Base-by-base conservation (phyloP, 2,797 vertebrate genomes). In the Pempheris klunzingeri region DNA sequence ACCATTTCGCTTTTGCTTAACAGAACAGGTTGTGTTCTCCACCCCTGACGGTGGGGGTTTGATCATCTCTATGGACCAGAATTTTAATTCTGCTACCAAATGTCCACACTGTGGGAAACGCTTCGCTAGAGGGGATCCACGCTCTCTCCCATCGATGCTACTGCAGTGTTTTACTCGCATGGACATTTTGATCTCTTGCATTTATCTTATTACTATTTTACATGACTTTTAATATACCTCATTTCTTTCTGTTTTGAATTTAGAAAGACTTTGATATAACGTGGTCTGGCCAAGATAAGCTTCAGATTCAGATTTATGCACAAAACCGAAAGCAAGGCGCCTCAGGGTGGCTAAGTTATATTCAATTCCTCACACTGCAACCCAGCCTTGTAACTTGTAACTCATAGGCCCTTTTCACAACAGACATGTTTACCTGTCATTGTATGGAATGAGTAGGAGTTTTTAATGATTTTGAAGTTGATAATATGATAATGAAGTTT, bases 31-130 rank as follows among this genome's bases (percentile, higher is more conserved):
- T 72, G 70, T 58, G 64, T 49, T 79, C 50, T 53, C 52, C 26
- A 36, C 41, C 43, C 28, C 52, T 39, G 26, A 63, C 67, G 38
- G 44, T 1, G 12, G 55, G 46, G 47, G 46, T 61, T 11, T 72
- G 43, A 80, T 82, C 62, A 67, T 67, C 17, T 65, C 57, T 34
- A 26, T 47, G 20, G 54, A 78, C 26, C 60, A 76, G 54, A 59
- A 66, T 66, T 66, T 61, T 14, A 53, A 74, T 77, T 71, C 34
- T 71, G 26, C 46, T 30, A 61, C 72, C 81, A 81, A 68, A 60
- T 75, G 61, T 67, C 61, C 64, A 47, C 68, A 43, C 57, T 46
- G 62, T 43, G 54, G 65, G 53, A 71, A 47, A 71, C 44, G 20
- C 30, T 46, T 69, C 18, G 50, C 66, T 39, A 0, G n/a, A 57